A percentile compares a stretch with the other conserved stretches of the same genome.
Evolutionary conservation across 2,113 vertebrate genomes (phyloP).

Genomic region (Silurus meridionalis): DNA sequence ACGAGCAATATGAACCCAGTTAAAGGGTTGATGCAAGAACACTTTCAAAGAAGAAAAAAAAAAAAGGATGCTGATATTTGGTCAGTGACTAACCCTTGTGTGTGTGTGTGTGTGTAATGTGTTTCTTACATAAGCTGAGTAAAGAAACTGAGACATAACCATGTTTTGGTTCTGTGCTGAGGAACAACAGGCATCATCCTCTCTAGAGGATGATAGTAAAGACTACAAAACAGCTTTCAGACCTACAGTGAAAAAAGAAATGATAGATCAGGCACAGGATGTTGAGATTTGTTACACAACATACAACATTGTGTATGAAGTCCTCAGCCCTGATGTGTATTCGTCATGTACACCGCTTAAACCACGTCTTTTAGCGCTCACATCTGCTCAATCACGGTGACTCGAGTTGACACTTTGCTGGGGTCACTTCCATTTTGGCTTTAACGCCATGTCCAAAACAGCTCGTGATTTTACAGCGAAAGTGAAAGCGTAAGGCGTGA

Average conservation of each 20-base stretch:
- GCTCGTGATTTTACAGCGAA: background rate
- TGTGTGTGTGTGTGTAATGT: background rate
- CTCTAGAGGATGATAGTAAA: background rate
- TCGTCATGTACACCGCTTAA: constrained; percentile 15
- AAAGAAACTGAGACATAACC: constrained; percentile 22
- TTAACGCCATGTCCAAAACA: background rate
- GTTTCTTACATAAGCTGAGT: constrained; percentile 5
- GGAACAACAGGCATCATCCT: background rate
- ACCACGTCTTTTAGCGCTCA: constrained; percentile 20
- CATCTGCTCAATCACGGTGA: background rate
- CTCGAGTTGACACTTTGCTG: constrained; percentile 30
- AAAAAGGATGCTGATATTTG: background rate
- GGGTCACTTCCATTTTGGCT: constrained; percentile 21
- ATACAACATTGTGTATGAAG: constrained; percentile 1
- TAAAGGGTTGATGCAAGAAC: background rate
- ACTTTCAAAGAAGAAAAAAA: background rate
- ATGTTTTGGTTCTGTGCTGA: constrained; percentile 20
- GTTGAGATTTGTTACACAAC: constrained; percentile 34
- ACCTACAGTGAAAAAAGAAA: background rate
- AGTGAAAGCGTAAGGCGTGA: background rate
- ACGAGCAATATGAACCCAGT: background rate
- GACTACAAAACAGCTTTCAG: constrained; percentile 4
- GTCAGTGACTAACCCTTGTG: background rate
- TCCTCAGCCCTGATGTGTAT: constrained; percentile 7
- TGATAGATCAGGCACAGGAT: background rate